Evolutionary conservation across 2,797 vertebrate species (phyloP), one percentile per base, ranked within the genome.

Genomic region (Pseudochaenichthys georgianus): DNA sequence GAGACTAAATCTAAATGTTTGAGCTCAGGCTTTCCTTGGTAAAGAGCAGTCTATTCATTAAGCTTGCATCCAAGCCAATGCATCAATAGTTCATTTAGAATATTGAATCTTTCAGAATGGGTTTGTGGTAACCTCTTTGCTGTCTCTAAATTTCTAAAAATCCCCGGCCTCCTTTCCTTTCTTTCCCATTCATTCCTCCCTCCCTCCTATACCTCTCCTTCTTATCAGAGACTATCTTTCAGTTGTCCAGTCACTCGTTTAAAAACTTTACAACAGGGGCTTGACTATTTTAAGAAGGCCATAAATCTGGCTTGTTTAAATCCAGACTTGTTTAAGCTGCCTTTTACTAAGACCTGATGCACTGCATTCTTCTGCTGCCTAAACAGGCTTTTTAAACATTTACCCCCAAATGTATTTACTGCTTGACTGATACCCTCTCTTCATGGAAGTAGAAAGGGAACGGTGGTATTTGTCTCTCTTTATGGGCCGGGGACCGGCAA

Each of bases 321-420:
- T 75, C 85, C 83, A 82, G 87, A 70, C 83, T 81, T 82, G 78
- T 92, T 88, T 92, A 88, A 93, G 86, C 75, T 73, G 84, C 84
- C 77, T 85, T 87, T 84, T 85, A 85, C 86, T 81, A 84, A 87
- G 89, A 88, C 87, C 88, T 87, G 89, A 89, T 92, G 86, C 87
- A 84, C 83, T 71, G 80, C 89, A 90, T 91, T 92, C 92, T 89
- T 90, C 80, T 81, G 66, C 78, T 83, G 78, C 82, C 86, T 88
- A 87, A 94, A 92, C 84, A 77, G 84, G 82, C 84, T 89, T 94
- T 92, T 92, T 89, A 93, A 92, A 91, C 86, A 89, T 91, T 93
- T 93, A 92, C 85, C 81, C 28, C 84, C 80, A 87, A 91, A 92
- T 91, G 89, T 91, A 91, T 93, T 93, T 93, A 89, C 89, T 88